These are phyloP conservation scores for Diceros bicornis DNA, from an alignment of 2,797 vertebrate species.

Conservation along the genomic window DNA sequence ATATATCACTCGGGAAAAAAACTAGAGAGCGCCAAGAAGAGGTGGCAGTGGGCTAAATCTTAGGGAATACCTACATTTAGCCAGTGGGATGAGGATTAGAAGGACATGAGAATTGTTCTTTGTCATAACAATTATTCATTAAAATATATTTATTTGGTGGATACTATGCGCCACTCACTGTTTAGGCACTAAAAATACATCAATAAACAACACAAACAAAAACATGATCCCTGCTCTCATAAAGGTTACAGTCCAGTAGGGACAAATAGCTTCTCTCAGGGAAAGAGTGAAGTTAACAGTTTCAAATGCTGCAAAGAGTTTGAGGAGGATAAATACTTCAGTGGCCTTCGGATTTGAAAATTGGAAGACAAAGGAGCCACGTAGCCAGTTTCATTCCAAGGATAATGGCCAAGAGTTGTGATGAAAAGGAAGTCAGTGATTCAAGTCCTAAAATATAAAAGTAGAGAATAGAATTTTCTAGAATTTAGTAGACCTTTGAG, in stretches of 20 bases:
- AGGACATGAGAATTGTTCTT: background rate
- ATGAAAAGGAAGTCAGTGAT: background rate
- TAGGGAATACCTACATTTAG: background rate
- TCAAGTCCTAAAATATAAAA: background rate
- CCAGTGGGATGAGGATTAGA: background rate
- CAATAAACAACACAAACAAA: background rate
- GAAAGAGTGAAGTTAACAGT: background rate
- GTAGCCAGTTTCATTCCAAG: background rate
- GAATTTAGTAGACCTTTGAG: background rate
- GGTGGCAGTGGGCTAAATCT: background rate
- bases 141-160: background rate
- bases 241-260: background rate
- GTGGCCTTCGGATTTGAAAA: background rate
- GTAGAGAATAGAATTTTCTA: background rate
- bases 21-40: background rate
- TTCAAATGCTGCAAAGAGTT: background rate
- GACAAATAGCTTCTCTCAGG: background rate
- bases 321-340: background rate
- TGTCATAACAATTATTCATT: constrained; percentile 6
- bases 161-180: background rate
- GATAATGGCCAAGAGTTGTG: background rate
- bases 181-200: constrained; percentile 2
- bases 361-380: background rate
- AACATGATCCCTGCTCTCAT: background rate
- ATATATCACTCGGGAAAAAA: background rate